Evolutionary conservation across 1,140 invertebrate genomes (phyloP).

Genomic region (Pseudomyrmex dendroicus): DNA sequence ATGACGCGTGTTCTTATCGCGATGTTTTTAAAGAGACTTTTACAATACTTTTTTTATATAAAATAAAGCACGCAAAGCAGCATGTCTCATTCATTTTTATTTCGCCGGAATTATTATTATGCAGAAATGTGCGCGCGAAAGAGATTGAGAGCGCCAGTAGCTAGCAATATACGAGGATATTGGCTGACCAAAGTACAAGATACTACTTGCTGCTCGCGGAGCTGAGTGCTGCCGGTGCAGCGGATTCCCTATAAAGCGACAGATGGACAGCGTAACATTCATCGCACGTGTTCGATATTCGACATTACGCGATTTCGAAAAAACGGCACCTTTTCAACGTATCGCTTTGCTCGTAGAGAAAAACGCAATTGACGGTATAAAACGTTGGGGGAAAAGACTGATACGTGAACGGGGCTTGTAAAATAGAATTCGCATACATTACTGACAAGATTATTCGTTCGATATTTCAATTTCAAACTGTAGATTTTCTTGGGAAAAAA

Average conservation of each 20-base stretch:
- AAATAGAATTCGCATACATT: too few relatives aligned
- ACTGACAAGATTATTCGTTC: too few relatives aligned
- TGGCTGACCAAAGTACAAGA: slow-evolving; percentile 74
- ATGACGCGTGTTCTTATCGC: too few relatives aligned
- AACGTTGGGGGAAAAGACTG: too few relatives aligned
- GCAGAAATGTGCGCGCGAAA: slow-evolving; percentile 6
- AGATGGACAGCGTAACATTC: slow-evolving; percentile 67
- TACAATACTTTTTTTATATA: not conserved
- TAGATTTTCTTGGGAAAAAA: too few relatives aligned
- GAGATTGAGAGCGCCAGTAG: slow-evolving; percentile 27
- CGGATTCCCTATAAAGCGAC: slow-evolving; percentile 71
- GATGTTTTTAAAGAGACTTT: not conserved
- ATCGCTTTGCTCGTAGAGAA: not conserved
- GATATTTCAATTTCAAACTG: too few relatives aligned
- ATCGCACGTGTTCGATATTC: slow-evolving; percentile 73
- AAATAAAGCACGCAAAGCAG: not conserved
- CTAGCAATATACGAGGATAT: slow-evolving; percentile 74
- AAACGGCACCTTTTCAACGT: slow-evolving; percentile 32
- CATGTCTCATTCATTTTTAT: not conserved
- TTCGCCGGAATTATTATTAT: slow-evolving; percentile 26
- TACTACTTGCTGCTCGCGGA: slow-evolving; percentile 55
- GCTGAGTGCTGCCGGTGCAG: slow-evolving; percentile 43
- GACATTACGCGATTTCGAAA: slow-evolving; percentile 68
- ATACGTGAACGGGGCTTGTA: too few relatives aligned
- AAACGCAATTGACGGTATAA: too few relatives aligned